Evolutionary conservation across 2,888 invertebrate species (phyloP).

Genomic region (Sturmia bella): DNA sequence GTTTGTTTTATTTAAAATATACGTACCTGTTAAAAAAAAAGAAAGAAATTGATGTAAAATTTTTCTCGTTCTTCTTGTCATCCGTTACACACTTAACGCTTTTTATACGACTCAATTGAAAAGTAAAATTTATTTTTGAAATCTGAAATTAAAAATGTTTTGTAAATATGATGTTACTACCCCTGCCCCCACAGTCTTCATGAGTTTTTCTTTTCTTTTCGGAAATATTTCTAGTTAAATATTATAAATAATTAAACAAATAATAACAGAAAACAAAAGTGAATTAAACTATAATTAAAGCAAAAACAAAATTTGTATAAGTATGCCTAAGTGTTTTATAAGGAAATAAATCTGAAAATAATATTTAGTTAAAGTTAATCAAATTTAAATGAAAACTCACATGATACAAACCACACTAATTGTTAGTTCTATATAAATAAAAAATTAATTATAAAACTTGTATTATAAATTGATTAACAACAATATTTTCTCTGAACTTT

Average conservation of each 20-base stretch:
- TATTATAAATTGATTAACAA: constrained; percentile 40
- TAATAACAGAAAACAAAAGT: not conserved
- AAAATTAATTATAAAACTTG: constrained; percentile 30
- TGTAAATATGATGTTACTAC: constrained; percentile 45
- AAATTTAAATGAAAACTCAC: not conserved
- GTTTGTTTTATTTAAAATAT: constrained; percentile 66
- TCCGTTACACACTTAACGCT: not conserved
- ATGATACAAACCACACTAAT: constrained; percentile 18
- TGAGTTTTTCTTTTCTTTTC: not conserved
- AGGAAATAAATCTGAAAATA: constrained; percentile 43
- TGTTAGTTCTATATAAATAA: constrained; percentile 37
- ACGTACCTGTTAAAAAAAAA: constrained; percentile 63
- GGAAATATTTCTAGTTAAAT: constrained; percentile 51
- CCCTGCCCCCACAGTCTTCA: too few relatives aligned
- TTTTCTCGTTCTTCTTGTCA: constrained; percentile 1
- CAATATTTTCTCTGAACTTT: constrained; percentile 24
- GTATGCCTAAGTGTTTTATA: constrained; percentile 64
- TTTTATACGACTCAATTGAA: not conserved
- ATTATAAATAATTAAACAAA: constrained; percentile 12
- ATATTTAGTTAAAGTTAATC: constrained; percentile 62
- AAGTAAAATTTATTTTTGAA: not conserved
- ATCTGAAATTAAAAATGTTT: constrained; percentile 29
- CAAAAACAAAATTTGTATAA: constrained; percentile 2
- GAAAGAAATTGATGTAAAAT: constrained; percentile 39
- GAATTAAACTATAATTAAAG: not conserved